phyloP scores from a whole-genome alignment of 2,113 vertebrate genomes.

The Cathartes aura region DNA sequence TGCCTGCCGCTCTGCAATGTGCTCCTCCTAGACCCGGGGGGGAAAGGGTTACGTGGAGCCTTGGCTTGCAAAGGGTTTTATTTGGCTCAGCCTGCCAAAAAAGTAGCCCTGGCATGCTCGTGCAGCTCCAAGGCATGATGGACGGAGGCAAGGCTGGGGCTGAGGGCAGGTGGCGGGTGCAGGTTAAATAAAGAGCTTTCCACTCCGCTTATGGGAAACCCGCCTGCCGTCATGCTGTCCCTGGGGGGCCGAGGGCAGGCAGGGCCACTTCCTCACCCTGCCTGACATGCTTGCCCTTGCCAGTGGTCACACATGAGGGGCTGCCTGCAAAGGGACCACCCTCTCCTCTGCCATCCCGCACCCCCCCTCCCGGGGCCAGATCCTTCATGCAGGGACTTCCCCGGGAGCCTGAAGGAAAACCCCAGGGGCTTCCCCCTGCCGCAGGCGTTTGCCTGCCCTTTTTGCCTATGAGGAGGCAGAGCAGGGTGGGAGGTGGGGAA shows the following conservation, averaged over 20 bases:
- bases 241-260: neutral
- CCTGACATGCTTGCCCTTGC: neutral
- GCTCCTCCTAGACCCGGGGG: fast-evolving
- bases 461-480: neutral
- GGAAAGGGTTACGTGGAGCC: neutral
- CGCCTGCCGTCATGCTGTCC: neutral
- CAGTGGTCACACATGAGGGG: fast-evolving
- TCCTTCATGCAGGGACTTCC: neutral
- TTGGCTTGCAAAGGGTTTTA: neutral
- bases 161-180: neutral
- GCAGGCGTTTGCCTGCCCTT: fast-evolving
- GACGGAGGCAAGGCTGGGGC: neutral
- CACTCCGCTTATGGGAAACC: constrained; percentile 61
- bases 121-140: neutral
- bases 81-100: constrained; percentile 1
- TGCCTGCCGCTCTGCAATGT: fast-evolving
- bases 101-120: neutral
- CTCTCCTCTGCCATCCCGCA: neutral
- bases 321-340: neutral
- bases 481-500: neutral
- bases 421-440: neutral
- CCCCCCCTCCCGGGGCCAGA: neutral
- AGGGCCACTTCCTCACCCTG: constrained; percentile 53
- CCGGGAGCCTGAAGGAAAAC: neutral
- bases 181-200: constrained; percentile 67